Conservation (phyloP, 2,113 vertebrate genomes). For the Narcine bancroftii region DNA sequence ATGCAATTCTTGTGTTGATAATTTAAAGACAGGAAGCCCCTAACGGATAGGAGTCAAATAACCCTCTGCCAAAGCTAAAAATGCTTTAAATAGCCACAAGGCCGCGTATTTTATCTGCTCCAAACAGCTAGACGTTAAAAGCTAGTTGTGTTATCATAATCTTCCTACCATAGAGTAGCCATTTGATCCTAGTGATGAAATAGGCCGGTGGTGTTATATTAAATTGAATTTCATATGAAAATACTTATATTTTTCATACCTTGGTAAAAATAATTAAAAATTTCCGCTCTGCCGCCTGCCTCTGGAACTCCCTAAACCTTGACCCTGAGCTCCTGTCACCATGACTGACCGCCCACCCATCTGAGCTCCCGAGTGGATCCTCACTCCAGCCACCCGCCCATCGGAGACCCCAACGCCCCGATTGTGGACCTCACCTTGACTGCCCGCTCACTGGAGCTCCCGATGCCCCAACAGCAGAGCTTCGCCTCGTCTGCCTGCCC, state of each 20-base stretch:
- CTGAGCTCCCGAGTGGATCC: too few relatives aligned
- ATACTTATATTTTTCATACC: neutral
- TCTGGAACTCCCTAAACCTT: too few relatives aligned
- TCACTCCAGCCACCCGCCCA: too few relatives aligned
- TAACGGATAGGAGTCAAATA: neutral
- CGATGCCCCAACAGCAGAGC: too few relatives aligned
- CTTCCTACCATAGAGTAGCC: neutral
- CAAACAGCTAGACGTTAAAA: neutral
- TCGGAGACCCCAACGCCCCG: too few relatives aligned
- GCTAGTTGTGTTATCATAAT: neutral
- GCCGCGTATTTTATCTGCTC: neutral
- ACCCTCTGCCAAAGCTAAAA: neutral
- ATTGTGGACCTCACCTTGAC: too few relatives aligned
- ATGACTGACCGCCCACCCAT: too few relatives aligned
- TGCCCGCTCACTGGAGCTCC: too few relatives aligned
- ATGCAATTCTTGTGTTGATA: neutral
- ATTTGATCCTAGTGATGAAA: neutral
- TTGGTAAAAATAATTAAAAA: neutral
- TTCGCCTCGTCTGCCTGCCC: too few relatives aligned
- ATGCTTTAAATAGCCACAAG: conserved; percentile 15
- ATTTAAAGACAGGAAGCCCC: neutral
- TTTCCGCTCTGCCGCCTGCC: too few relatives aligned
- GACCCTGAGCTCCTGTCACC: too few relatives aligned
- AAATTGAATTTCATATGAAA: neutral
- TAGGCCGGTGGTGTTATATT: neutral